Percentiles rank a stretch among this genome's conserved stretches.
phyloP scores from a whole-genome alignment of 2,888 invertebrate species.

The Eupithecia exiguata region DNA sequence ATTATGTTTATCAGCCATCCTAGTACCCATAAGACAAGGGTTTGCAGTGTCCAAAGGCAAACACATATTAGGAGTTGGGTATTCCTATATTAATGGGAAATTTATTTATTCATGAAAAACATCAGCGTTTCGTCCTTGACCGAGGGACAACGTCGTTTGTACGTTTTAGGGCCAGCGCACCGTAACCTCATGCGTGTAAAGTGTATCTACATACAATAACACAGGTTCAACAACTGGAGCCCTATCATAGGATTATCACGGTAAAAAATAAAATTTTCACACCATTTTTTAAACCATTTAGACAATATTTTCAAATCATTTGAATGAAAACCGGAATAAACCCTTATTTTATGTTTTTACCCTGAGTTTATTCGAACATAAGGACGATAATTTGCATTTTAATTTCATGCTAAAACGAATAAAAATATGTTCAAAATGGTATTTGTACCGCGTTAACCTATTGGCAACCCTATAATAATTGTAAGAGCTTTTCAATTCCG shows the following conservation, averaged over 20 bases:
- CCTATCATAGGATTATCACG: background rate
- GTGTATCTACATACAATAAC: background rate
- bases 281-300: background rate
- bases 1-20: too few species aligned
- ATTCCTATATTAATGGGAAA: constrained; percentile 6
- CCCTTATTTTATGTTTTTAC: background rate
- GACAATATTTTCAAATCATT: background rate
- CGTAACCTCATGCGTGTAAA: background rate
- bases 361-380: background rate
- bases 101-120: constrained; percentile 10
- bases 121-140: constrained; percentile 10
- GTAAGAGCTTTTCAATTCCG: background rate
- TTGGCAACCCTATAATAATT: background rate
- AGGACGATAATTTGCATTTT: background rate
- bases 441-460: background rate
- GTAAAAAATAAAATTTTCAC: background rate
- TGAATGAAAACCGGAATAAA: background rate
- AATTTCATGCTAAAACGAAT: background rate
- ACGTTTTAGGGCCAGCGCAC: background rate
- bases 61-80: background rate
- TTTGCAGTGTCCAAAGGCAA: constrained; percentile 3
- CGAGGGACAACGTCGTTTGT: background rate
- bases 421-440: background rate
- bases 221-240: background rate
- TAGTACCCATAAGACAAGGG: too few species aligned